These are phyloP conservation scores for Drosophila kuntzei DNA, from an alignment of 2,888 invertebrate species.

Conservation along the genomic window DNA sequence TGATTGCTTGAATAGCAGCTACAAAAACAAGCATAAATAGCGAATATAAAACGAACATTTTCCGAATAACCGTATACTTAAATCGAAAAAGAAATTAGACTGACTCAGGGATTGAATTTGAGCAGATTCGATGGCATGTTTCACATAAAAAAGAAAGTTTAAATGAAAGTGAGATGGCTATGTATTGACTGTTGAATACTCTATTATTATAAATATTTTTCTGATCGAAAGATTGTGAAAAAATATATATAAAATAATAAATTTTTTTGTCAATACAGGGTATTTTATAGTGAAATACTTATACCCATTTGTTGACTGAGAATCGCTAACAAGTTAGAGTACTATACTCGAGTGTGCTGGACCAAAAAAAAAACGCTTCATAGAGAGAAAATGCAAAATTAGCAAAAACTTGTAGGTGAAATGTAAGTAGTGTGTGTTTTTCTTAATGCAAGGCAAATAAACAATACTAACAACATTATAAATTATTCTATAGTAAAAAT, in stretches of 20 bases:
- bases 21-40: neutral
- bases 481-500: neutral
- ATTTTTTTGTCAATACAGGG: neutral
- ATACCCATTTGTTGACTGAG: neutral
- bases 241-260: no score
- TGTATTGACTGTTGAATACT: conserved; percentile 5
- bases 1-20: no score
- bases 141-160: conserved; percentile 17
- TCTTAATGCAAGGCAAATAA: neutral
- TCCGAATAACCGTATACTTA: conserved; percentile 7
- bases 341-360: neutral
- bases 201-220: neutral
- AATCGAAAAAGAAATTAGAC: conserved; percentile 8
- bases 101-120: conserved; percentile 5
- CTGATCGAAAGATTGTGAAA: no score
- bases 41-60: conserved; percentile 13
- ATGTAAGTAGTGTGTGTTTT: no score
- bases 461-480: neutral
- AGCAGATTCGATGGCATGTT: conserved; percentile 5
- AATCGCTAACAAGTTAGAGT: conserved; percentile 4
- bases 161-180: neutral
- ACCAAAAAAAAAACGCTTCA: no score
- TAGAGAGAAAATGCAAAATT: neutral
- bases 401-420: no score
- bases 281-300: neutral